Base-by-base conservation (phyloP, 2,888 invertebrate species). In the Idaea straminata region DNA sequence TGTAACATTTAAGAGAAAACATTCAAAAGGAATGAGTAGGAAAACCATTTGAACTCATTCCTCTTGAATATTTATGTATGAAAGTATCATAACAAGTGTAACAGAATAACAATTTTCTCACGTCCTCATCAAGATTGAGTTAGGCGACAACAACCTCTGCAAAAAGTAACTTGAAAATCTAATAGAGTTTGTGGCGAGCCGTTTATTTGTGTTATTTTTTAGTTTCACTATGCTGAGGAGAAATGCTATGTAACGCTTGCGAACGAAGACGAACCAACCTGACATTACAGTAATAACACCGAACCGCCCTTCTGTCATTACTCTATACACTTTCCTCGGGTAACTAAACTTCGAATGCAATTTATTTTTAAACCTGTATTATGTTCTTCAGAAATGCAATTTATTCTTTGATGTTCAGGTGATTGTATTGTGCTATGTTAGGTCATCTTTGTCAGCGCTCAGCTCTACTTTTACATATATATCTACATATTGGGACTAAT, bases 181-280 rank as follows among this genome's bases (percentile, higher is more conserved):
- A 91, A 91, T 91, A 89, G 91, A 88, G 87, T 89, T 91, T 91
- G 91, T 87, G 89, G 89, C 89, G 80, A 88, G 87, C 83, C 82
- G 84, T 86, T 87, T 87, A 87, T 88, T 90, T 91, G 84, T 89
- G 81, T 88, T 88, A 85, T 87, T 91, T 89, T 90, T 90, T 88
- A 84, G 83, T 83, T 88, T 87, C 81, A 72, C 84, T 84, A 83
- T 77, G 82, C 81, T 81, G 82, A 77, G 79, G 87, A 89, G 87
- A 88, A 87, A 87, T 88, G 86, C 88, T 84, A 84, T 85, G 87
- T 88, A 88, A 89, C 87, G 89, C 86, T 86, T 79, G 86, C 83
- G 87, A 87, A 87, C 88, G 85, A 84, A 87, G 86, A 83, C 83
- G 82, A 79, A 86, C 83, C 79, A 91, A 90, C 92, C 91, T 83